Evolutionary conservation across 2,888 invertebrate species (phyloP), one percentile per base, ranked within the genome.

Genomic region (Polylopha cassiicola): DNA sequence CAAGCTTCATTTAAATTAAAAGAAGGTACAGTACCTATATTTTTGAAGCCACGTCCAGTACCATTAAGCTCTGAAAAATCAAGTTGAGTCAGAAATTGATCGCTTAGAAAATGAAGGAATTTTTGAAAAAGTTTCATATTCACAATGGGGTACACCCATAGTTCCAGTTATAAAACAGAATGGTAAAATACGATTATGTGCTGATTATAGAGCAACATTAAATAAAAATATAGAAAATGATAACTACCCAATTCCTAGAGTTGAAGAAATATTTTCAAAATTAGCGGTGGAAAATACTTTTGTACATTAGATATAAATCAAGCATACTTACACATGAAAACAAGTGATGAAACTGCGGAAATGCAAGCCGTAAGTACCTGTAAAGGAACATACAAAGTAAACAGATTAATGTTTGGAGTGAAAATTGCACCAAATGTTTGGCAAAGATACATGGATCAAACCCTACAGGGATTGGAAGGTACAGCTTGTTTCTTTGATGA

Each of bases 401-500:
- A 56, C 11, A 41, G 61, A 29, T 31, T 62, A 3, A 58, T 58
- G 53, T 64, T 60, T 37, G 58, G 58, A 14, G 48, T 63, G 0
- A 53, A 59, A 43, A 41, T 48, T 2, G 55, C 59, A 7, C 60
- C 61, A 18, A 47, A 34, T 20, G 28, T 50, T 1, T 64, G 59
- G 51, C 61, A 65, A 45, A 43, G 53, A 2, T 56, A 50, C 34
- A 64, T 67, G 59, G 65, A 65, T 20, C 51, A 57, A 32, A 33
- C 54, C n/a, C 44, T 63, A 13, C 47, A 46, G 17, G 54, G 51
- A 17, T 5, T 61, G 2, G 43, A 47, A 9, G 58, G 58, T 1
- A 51, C 50, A 7, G 46, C 45, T 1, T 59, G 58, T 45, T 64
- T 65, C 43, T 64, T 61, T 20, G 60, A 65, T 34, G 65, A 66